phyloP scores from a whole-genome alignment of 2,888 invertebrate genomes.

The Rugalucina vietnamica region DNA sequence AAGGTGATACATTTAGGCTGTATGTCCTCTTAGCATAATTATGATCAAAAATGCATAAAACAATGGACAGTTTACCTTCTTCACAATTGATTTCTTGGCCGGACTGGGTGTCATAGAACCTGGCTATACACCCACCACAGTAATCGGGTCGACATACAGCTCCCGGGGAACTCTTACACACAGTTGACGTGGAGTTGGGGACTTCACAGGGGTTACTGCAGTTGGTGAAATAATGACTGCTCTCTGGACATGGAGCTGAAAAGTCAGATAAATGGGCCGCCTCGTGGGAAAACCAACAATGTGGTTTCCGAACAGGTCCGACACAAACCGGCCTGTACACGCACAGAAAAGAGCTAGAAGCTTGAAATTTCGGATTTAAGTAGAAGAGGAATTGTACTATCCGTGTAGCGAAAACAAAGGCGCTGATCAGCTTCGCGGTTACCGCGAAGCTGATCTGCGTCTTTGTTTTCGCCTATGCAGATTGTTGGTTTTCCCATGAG shows the following conservation, averaged over 20 bases:
- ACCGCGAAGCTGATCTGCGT: too few relatives aligned
- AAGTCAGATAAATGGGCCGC: background rate
- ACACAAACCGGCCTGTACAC: background rate
- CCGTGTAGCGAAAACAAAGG: too few relatives aligned
- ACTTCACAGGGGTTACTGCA: constrained; percentile 25
- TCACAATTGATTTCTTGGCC: constrained; percentile 34
- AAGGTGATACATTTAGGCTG: too few relatives aligned
- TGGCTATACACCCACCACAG: constrained; percentile 35
- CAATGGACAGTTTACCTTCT: constrained; percentile 11
- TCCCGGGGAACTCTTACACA: constrained; percentile 12
- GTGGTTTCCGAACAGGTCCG: background rate
- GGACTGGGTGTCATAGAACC: constrained; percentile 9
- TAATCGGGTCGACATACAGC: constrained; percentile 31
- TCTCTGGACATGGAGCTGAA: background rate
- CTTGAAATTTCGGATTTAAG: too few relatives aligned
- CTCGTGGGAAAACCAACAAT: background rate
- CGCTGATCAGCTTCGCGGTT: too few relatives aligned
- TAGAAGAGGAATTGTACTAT: too few relatives aligned
- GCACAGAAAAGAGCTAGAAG: too few relatives aligned
- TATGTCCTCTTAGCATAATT: too few relatives aligned
- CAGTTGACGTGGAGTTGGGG: background rate
- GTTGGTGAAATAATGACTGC: constrained; percentile 29
- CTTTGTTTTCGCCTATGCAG: too few relatives aligned
- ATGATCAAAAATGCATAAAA: too few relatives aligned
- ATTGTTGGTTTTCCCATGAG: too few relatives aligned